Evolutionary conservation across 2,797 vertebrate genomes (phyloP).

Genomic region (Furcifer pardalis): DNA sequence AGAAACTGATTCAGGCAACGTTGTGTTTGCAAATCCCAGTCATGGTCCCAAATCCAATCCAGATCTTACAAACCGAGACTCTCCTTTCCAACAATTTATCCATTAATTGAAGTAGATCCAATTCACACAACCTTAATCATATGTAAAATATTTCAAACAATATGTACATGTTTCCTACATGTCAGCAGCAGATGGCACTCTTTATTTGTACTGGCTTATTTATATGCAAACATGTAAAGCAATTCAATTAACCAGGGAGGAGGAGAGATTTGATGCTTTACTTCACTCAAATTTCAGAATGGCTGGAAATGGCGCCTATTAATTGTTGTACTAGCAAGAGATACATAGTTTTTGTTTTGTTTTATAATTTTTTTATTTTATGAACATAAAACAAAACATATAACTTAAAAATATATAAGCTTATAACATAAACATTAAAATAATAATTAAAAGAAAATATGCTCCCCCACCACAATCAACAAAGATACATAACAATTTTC

Average conservation of each 20-base stretch:
- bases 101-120: not conserved
- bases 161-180: not conserved
- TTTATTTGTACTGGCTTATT: constrained; percentile 65
- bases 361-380: too few species aligned
- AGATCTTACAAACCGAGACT: not conserved
- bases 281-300: not conserved
- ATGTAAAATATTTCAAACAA: constrained; percentile 14
- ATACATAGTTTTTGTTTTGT: not conserved
- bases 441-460: too few species aligned
- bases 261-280: not conserved
- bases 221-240: constrained; percentile 30
- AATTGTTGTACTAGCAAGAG: not conserved
- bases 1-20: not conserved
- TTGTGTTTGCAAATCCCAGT: not conserved
- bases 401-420: too few species aligned
- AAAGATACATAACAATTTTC: too few species aligned
- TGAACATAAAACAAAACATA: too few species aligned
- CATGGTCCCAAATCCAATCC: not conserved
- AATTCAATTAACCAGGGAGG: not conserved
- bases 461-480: too few species aligned
- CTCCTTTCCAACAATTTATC: not conserved
- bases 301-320: not conserved
- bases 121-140: constrained; percentile 15
- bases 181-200: constrained; percentile 73
- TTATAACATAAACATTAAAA: too few species aligned